Base-by-base conservation (phyloP, 2,797 vertebrate genomes). In the Neopelma chrysocephalum region DNA sequence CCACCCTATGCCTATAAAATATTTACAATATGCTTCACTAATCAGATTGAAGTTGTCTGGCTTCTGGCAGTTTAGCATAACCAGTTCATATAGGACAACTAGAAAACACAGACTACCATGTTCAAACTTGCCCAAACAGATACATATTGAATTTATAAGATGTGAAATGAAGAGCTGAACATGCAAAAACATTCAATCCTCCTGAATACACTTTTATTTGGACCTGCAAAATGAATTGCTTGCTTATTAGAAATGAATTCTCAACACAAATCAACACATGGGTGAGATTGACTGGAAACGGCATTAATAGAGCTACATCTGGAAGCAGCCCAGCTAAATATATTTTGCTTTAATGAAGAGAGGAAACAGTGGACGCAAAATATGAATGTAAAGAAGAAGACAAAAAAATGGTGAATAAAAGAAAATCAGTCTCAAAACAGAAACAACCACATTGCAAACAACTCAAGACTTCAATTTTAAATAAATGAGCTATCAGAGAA, bases 1-100 rank as follows among this genome's bases (percentile, higher is more conserved):
- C 3, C 11, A 50, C 4, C 4, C 5, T 47, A 11, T 69, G 18
- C 57, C 34, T 71, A 38, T 17, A 97, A 86, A 76, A 82, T 48
- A 82, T 51, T 76, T 72, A 77, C 77, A 95, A 94, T 88, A 96
- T 66, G 54, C 62, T 81, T 81, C 86, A 95, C 84, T 97, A 96
- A 98, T 94, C 72, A 89, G 60, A 94, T 72, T 76, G 70, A 96
- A 95, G 61, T 85, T 92, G 75, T 95, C 92, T 93, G 57, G 56
- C 29, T 93, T 79, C 77, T 98, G 94, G 96, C 82, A 96, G 82
- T 51, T 88, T 75, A 73, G 22, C n/a, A 71, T 36, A n/a, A 70
- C 15, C 11, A 50, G 22, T 51, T 82, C 14, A 66, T 68, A 82
- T 82, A 97, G 76, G 65, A 75, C 34, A 94, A 83, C 75, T 83